Evolutionary conservation across 2,797 vertebrate genomes (phyloP).

Genomic region (Megaceryle alcyon): DNA sequence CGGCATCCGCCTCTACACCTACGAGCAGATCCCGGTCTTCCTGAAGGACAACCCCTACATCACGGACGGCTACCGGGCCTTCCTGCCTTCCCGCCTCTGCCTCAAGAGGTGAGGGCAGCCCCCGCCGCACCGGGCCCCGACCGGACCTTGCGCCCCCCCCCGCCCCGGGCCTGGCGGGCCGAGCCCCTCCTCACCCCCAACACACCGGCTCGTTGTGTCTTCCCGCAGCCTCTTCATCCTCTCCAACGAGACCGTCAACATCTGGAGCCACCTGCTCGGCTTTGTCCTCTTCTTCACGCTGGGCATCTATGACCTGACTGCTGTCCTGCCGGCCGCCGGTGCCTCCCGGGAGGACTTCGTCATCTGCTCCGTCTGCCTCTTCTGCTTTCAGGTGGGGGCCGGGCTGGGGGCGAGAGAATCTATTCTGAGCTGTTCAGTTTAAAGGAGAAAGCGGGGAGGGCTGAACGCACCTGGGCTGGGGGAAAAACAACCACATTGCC

Average conservation of each 20-base stretch:
- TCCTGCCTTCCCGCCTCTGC: conserved; percentile 92
- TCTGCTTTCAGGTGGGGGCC: conserved; percentile 93
- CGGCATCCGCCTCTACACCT: conserved; percentile 93
- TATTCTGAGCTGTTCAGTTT: fast-evolving
- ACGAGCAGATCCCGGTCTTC: conserved; percentile 92
- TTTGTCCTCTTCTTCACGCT: conserved; percentile 93
- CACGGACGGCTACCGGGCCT: conserved; percentile 96
- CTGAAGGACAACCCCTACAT: conserved; percentile 96
- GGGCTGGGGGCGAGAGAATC: too few species aligned
- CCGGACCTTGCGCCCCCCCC: background rate
- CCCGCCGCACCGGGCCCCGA: too few species aligned
- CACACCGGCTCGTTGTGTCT: background rate
- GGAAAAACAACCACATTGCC: fast-evolving
- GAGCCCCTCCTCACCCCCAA: too few species aligned
- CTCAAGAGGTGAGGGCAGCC: conserved; percentile 87
- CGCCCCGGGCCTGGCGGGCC: too few species aligned
- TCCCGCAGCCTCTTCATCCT: conserved; percentile 90
- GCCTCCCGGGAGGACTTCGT: conserved; percentile 95
- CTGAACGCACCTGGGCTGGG: fast-evolving
- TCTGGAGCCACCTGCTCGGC: conserved; percentile 96
- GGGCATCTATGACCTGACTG: conserved; percentile 91
- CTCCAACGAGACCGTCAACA: conserved; percentile 95
- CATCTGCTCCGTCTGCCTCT: conserved; percentile 93
- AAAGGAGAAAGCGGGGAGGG: fast-evolving
- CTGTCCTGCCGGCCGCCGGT: conserved; percentile 86